A percentile compares a stretch with the other conserved stretches of the same genome.
phyloP scores from a whole-genome alignment of 2,888 invertebrate genomes.

The Orchesellides sinensis region DNA sequence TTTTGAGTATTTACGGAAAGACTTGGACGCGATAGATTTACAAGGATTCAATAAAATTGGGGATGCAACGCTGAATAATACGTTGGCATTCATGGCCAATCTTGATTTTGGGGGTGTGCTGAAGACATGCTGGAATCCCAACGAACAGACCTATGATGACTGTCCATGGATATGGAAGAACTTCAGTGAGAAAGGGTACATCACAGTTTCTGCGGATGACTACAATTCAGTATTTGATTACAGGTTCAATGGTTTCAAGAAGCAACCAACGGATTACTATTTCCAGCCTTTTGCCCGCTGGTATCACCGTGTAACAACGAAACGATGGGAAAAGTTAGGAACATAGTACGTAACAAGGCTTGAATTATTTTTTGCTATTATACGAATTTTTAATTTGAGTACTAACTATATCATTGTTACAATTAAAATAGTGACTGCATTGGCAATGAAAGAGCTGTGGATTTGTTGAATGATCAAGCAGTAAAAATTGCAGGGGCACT shows the following conservation, averaged over 20 bases:
- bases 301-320: neutral
- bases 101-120: conserved; percentile 40
- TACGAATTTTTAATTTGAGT: too few relatives aligned
- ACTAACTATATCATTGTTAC: too few relatives aligned
- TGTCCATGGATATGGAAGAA: conserved; percentile 69
- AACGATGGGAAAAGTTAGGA: neutral
- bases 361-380: too few relatives aligned
- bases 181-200: conserved; percentile 47
- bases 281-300: conserved; percentile 75
- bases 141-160: conserved; percentile 62
- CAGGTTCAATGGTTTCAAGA: conserved; percentile 75
- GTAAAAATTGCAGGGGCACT: conserved; percentile 30
- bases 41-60: conserved; percentile 77
- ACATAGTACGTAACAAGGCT: neutral
- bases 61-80: conserved; percentile 79
- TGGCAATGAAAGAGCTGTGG: conserved; percentile 25
- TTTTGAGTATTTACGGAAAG: conserved; percentile 73
- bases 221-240: conserved; percentile 39
- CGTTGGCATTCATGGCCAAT: conserved; percentile 77
- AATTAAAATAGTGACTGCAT: conserved; percentile 28
- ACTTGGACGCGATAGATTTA: conserved; percentile 76
- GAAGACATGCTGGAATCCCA: neutral
- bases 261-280: conserved; percentile 77
- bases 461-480: conserved; percentile 25
- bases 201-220: conserved; percentile 56